Base-by-base conservation (phyloP, 2,888 invertebrate genomes). In the Gymnocheta viridis region DNA sequence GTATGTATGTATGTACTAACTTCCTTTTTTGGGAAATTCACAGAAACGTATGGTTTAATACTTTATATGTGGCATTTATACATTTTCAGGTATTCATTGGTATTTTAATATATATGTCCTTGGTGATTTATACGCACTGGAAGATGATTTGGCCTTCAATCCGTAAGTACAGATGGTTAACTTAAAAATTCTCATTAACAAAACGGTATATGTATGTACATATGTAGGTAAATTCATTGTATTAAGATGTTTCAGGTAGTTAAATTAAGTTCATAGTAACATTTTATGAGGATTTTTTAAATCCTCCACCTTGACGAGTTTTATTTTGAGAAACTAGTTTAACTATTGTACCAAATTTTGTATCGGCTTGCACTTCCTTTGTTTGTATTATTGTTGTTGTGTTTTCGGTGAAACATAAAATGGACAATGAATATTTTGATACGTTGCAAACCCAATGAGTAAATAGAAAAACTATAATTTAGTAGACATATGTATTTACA, bases 61-160 rank as follows among this genome's bases (percentile, higher is more conserved):
- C 7, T 19, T 47, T 47, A 19, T 47, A 2, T 7, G 6, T 47
- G 6, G 7, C 6, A 17, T 32, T 49, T 73, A 41, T 58, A 9
- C 14, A 24, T 56, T 56, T 47, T 27, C 60, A 82, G 92, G 92
- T 9, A 91, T 93, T 2, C 95, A 95, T 87, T 94, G 94, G 87
- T 89, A 92, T 64, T 92, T 94, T 79, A 95, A 95, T 89, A 90
- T 95, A 66, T 89, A 93, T 82, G 89, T 94, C 17, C 92, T 95
- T 47, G 93, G 92, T 4, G 91, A 93, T 4, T 92, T 93, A 32
- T 92, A 95, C 82, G 93, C 93, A 60, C 93, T 94, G 82, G 95
- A 95, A 88, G 94, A 95, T 82, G 88, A 89, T 77, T 82, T 90
- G 22, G 87, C 90, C 14, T 86, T 86, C 73, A 88, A 90, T 83